A percentile compares a stretch with the other conserved stretches of the same genome.
Conservation (phyloP, 2,113 vertebrate genomes). For the Neoarius graeffei region DNA sequence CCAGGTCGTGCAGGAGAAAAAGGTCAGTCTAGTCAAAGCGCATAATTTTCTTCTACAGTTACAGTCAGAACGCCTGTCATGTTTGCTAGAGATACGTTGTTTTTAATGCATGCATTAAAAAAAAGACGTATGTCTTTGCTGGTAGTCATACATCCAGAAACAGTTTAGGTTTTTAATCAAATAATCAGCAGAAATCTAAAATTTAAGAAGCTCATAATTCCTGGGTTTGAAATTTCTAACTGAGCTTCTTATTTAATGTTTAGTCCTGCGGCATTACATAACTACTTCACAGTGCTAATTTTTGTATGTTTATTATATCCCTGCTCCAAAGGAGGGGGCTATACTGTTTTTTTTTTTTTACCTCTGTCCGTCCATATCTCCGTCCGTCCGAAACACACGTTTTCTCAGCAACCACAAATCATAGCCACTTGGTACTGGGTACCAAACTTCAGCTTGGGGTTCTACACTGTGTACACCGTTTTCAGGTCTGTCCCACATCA, state of each 20-base stretch:
- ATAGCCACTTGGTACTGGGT: no score
- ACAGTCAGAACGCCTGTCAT: background rate
- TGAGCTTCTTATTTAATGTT: background rate
- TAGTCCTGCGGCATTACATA: background rate
- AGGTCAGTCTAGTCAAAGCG: slow-evolving; percentile 68
- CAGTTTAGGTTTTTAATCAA: background rate
- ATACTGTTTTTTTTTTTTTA: no score
- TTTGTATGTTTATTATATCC: background rate
- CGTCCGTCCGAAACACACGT: no score
- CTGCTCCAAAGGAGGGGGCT: no score
- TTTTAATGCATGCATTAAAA: background rate
- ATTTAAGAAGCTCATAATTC: background rate
- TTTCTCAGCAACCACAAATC: no score
- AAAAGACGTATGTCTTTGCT: background rate
- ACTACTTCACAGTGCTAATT: background rate
- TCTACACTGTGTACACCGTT: no score
- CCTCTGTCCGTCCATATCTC: no score
- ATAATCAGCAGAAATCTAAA: background rate
- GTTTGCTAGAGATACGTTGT: background rate
- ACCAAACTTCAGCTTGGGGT: no score
- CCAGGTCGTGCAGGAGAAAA: slow-evolving; percentile 76
- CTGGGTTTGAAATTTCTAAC: background rate
- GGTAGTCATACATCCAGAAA: background rate
- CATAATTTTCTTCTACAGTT: background rate
- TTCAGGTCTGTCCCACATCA: no score